phyloP scores from a whole-genome alignment of 2,113 vertebrate species.

The Nyctibius bracteatus region DNA sequence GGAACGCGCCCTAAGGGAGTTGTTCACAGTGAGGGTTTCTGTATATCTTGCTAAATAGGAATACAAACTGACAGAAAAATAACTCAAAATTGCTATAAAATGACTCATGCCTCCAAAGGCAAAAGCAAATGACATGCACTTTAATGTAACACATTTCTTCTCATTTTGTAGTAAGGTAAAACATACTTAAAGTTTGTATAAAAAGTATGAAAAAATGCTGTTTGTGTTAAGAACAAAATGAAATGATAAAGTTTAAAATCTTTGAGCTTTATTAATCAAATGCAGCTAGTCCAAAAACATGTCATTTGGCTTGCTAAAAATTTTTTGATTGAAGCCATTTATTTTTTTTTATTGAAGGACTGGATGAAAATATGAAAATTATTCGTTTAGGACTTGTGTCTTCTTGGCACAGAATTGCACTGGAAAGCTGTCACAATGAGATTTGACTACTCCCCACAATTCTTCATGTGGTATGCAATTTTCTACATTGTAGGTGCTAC shows the following conservation, averaged over 20 bases:
- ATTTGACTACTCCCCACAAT: background rate
- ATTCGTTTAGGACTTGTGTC: slow-evolving; percentile 7
- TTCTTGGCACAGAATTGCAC: background rate
- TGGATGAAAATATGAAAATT: slow-evolving; percentile 51
- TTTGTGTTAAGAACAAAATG: slow-evolving; percentile 68
- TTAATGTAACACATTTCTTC: slow-evolving; percentile 79
- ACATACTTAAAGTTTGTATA: slow-evolving; percentile 68
- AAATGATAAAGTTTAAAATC: slow-evolving; percentile 66
- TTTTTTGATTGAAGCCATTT: background rate
- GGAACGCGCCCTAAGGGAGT: slow-evolving; percentile 67
- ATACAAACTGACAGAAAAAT: slow-evolving; percentile 85
- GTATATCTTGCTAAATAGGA: slow-evolving; percentile 70
- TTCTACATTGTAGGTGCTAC: background rate
- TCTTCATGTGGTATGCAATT: background rate
- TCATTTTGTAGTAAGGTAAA: slow-evolving; percentile 76
- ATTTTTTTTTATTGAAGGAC: slow-evolving; percentile 46
- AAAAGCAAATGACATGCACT: slow-evolving; percentile 77
- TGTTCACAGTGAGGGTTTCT: slow-evolving; percentile 75
- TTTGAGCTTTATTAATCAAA: slow-evolving; percentile 68
- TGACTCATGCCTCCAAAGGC: slow-evolving; percentile 77
- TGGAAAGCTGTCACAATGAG: background rate
- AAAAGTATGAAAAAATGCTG: slow-evolving; percentile 70
- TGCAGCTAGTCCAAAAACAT: slow-evolving; percentile 58
- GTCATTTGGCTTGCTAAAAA: slow-evolving; percentile 50
- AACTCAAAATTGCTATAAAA: slow-evolving; percentile 83